Conservation (phyloP, 2,888 invertebrate genomes). For the Lycocerus yunnanus region DNA sequence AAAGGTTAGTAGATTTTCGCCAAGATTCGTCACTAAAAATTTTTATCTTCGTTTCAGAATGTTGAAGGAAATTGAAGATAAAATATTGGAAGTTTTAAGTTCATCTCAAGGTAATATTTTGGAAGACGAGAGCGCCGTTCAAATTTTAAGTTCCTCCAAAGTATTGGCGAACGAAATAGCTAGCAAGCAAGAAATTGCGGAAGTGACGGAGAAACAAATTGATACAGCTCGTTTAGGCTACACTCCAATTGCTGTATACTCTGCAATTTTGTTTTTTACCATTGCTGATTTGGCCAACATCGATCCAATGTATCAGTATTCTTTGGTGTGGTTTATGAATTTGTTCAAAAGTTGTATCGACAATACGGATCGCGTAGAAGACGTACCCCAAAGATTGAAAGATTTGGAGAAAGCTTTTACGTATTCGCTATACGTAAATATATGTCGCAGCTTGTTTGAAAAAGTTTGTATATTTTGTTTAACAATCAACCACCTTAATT, state of each 20-base stretch:
- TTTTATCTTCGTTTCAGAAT: constrained; percentile 56
- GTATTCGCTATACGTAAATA: constrained; percentile 86
- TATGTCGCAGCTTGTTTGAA: constrained; percentile 92
- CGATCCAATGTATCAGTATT: constrained; percentile 98
- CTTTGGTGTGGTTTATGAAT: constrained; percentile 91
- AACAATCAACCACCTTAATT: not conserved
- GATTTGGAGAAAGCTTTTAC: constrained; percentile 84
- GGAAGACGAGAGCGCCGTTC: constrained; percentile 90
- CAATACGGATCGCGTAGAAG: constrained; percentile 83
- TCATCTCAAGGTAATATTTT: constrained; percentile 78
- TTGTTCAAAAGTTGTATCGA: constrained; percentile 86
- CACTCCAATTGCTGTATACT: constrained; percentile 87
- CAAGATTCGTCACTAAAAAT: not conserved
- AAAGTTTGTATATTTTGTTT: constrained; percentile 61
- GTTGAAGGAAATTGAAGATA: constrained; percentile 87
- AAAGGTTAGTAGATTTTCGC: constrained; percentile 59
- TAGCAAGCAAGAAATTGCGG: constrained; percentile 87
- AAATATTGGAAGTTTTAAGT: constrained; percentile 80
- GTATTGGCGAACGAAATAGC: constrained; percentile 87
- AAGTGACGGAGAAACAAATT: constrained; percentile 88
- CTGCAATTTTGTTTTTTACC: constrained; percentile 89
- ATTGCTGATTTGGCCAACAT: constrained; percentile 89
- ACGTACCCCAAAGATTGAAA: constrained; percentile 71
- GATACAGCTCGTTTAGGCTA: constrained; percentile 84
- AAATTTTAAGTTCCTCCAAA: constrained; percentile 88